These are phyloP conservation scores for Bombus confusus DNA, from an alignment of 1,140 invertebrate genomes.

Conservation along the genomic window DNA sequence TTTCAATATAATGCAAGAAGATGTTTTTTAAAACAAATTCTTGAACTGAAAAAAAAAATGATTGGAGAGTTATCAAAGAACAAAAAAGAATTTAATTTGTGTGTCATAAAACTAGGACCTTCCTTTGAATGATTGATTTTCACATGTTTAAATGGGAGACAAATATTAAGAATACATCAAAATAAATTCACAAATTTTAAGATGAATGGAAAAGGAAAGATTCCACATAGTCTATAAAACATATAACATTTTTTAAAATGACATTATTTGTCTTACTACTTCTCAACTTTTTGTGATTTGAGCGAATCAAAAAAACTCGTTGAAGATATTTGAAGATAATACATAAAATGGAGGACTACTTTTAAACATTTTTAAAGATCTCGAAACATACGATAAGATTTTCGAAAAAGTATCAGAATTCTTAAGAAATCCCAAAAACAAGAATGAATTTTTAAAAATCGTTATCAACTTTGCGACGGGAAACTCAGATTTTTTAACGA, in stretches of 20 bases:
- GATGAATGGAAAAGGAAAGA: no score
- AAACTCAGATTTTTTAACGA: slow-evolving; percentile 1
- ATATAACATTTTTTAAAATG: no score
- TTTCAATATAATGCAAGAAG: not conserved
- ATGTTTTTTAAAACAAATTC: no score
- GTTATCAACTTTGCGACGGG: not conserved
- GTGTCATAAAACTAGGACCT: not conserved
- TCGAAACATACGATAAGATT: not conserved
- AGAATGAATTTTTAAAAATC: not conserved
- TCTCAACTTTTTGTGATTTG: not conserved
- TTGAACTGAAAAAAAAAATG: not conserved
- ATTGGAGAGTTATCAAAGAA: not conserved
- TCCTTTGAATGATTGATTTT: not conserved
- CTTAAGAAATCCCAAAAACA: not conserved
- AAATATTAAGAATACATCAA: not conserved
- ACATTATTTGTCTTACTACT: not conserved
- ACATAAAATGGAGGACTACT: not conserved
- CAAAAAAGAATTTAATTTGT: not conserved
- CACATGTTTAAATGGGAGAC: not conserved
- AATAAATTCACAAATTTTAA: not conserved
- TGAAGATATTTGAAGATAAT: not conserved
- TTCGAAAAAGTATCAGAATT: not conserved
- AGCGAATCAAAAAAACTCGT: not conserved
- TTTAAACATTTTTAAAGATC: slow-evolving; percentile 8
- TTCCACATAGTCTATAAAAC: no score